Conservation (phyloP, 1,140 invertebrate genomes). For the Philopotamus ludificatus region DNA sequence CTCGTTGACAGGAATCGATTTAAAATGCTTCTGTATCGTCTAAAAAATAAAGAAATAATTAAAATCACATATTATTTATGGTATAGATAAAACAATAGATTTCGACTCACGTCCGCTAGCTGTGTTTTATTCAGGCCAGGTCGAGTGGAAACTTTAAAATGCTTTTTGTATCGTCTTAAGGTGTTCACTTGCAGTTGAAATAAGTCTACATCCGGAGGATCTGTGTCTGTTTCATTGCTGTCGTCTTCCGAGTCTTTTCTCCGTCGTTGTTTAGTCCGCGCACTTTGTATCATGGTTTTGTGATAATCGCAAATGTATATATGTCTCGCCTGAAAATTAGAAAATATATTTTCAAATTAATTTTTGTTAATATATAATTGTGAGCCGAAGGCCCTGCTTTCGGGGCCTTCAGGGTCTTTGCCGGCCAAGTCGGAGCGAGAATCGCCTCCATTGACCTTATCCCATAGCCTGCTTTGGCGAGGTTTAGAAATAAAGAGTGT, state of each 20-base stretch:
- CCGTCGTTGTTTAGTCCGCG: slow-evolving; percentile 78
- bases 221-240: slow-evolving; percentile 82
- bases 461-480: no score
- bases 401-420: no score
- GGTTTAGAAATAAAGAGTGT: no score
- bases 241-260: slow-evolving; percentile 92
- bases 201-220: slow-evolving; percentile 89
- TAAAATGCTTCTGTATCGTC: slow-evolving; percentile 92
- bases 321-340: slow-evolving; percentile 74
- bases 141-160: slow-evolving; percentile 87
- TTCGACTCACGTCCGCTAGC: slow-evolving; percentile 83
- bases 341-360: slow-evolving; percentile 13
- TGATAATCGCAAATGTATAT: slow-evolving; percentile 97
- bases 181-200: slow-evolving; percentile 92
- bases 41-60: slow-evolving; percentile 53
- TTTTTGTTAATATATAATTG: slow-evolving; percentile 7
- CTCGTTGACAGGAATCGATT: slow-evolving; percentile 88
- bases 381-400: background rate
- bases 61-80: background rate
- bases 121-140: slow-evolving; percentile 93
- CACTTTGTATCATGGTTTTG: slow-evolving; percentile 92
- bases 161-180: slow-evolving; percentile 85
- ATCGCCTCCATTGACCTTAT: no score
- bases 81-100: background rate
- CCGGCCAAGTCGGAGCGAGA: no score